These are phyloP conservation scores for Scelioninae gen. 2 DNA, from an alignment of 2,888 invertebrate genomes.

Conservation along the genomic window DNA sequence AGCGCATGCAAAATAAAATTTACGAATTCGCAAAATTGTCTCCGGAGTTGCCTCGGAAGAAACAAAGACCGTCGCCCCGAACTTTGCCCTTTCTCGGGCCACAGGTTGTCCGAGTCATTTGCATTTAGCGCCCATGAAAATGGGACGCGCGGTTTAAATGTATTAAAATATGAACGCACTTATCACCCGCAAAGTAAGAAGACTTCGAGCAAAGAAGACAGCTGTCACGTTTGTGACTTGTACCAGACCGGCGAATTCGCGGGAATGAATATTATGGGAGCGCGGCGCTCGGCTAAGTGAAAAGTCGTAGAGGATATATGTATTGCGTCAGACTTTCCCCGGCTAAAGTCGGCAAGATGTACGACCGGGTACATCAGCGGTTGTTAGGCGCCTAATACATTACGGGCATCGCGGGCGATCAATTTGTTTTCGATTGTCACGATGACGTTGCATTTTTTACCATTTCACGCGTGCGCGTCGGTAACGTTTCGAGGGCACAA, in stretches of 20 bases:
- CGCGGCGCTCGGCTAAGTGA: conserved; percentile 50
- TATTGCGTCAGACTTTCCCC: conserved; percentile 46
- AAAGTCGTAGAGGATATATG: conserved; percentile 57
- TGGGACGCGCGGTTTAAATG: conserved; percentile 42
- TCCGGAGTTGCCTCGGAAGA: not conserved
- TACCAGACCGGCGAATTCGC: conserved; percentile 45
- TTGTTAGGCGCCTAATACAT: conserved; percentile 43
- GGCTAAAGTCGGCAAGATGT: conserved; percentile 45
- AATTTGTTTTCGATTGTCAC: conserved; percentile 33
- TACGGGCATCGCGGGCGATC: conserved; percentile 26
- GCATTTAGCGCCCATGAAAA: conserved; percentile 43
- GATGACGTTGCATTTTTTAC: conserved; percentile 7
- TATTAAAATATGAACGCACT: conserved; percentile 56
- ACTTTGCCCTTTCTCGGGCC: conserved; percentile 1
- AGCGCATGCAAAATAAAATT: conserved; percentile 10
- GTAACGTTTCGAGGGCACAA: too few species aligned
- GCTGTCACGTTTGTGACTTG: conserved; percentile 57
- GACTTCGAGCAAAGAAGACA: conserved; percentile 54
- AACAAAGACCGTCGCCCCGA: conserved; percentile 4
- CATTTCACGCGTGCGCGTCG: not conserved
- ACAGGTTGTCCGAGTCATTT: conserved; percentile 51
- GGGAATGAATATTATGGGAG: conserved; percentile 56
- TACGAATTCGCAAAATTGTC: conserved; percentile 20
- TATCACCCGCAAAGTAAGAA: conserved; percentile 53
- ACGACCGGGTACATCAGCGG: conserved; percentile 45